Conservation (phyloP, 2,113 vertebrate genomes). For the Otus sunia region DNA sequence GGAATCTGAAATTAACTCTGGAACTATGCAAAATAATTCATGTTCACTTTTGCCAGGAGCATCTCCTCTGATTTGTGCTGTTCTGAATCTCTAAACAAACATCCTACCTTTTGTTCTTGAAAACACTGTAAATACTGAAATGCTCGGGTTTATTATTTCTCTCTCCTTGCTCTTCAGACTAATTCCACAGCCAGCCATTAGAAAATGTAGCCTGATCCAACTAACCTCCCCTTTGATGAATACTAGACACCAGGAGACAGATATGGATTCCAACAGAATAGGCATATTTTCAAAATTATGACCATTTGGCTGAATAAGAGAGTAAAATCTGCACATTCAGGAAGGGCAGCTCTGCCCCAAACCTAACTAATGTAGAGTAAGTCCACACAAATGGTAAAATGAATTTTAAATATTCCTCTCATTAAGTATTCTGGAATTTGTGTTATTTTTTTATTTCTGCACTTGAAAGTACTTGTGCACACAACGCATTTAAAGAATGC, state of each 20-base stretch:
- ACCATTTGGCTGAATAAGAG: neutral
- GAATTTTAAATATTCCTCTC: neutral
- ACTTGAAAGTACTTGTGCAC: neutral
- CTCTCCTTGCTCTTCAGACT: neutral
- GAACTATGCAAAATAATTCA: neutral
- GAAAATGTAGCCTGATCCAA: neutral
- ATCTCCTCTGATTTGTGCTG: neutral
- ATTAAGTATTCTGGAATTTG: neutral
- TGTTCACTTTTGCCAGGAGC: neutral
- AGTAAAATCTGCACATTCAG: neutral
- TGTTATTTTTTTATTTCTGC: neutral
- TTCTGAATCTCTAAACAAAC: neutral
- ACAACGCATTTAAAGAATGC: neutral
- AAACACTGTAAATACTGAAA: neutral
- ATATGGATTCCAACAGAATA: neutral
- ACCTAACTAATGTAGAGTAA: neutral
- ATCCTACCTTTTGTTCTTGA: neutral
- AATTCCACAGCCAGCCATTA: neutral
- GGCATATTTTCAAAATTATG: neutral
- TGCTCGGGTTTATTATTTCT: neutral
- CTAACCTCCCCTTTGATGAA: neutral
- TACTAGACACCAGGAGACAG: neutral
- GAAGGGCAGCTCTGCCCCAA: neutral
- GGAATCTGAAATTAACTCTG: neutral
- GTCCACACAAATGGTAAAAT: neutral